A percentile compares a stretch with the other conserved stretches of the same genome.
Evolutionary conservation across 2,888 invertebrate species (phyloP).

Genomic region (Brachyopa scutellaris): DNA sequence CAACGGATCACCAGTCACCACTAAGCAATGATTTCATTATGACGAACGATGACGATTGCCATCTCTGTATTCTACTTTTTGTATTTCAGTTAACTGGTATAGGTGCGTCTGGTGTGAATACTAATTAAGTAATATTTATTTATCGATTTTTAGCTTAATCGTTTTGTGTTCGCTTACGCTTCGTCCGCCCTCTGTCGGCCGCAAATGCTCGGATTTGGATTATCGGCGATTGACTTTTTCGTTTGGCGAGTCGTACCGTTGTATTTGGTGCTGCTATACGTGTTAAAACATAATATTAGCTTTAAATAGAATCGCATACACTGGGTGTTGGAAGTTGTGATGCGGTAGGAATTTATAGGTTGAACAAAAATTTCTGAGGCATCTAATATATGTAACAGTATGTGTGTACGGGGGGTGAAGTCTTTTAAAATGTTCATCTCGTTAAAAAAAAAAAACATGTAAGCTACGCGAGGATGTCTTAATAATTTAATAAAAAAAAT

Average conservation of each 20-base stretch:
- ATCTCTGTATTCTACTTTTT: background rate
- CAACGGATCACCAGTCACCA: slow-evolving; percentile 55
- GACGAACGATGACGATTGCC: slow-evolving; percentile 14
- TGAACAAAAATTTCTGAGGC: too few species aligned
- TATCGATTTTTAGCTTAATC: slow-evolving; percentile 43
- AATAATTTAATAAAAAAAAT: too few species aligned
- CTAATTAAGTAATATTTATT: slow-evolving; percentile 64
- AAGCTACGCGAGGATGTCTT: too few species aligned
- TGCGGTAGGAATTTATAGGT: background rate
- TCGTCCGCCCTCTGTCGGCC: too few species aligned
- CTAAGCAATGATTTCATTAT: slow-evolving; percentile 54
- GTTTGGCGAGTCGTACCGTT: background rate
- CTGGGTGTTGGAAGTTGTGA: background rate
- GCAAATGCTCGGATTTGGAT: too few species aligned
- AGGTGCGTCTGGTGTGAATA: slow-evolving; percentile 53
- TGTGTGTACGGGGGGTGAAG: too few species aligned
- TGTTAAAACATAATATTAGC: background rate
- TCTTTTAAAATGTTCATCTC: too few species aligned
- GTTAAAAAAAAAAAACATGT: too few species aligned
- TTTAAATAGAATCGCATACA: background rate
- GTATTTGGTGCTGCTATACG: background rate
- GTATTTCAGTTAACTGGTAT: slow-evolving; percentile 1
- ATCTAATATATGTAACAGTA: too few species aligned
- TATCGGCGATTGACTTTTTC: background rate
- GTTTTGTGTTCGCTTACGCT: background rate